Base-by-base conservation (phyloP, 2,797 vertebrate species). In the Ctenopoma kingsleyae region DNA sequence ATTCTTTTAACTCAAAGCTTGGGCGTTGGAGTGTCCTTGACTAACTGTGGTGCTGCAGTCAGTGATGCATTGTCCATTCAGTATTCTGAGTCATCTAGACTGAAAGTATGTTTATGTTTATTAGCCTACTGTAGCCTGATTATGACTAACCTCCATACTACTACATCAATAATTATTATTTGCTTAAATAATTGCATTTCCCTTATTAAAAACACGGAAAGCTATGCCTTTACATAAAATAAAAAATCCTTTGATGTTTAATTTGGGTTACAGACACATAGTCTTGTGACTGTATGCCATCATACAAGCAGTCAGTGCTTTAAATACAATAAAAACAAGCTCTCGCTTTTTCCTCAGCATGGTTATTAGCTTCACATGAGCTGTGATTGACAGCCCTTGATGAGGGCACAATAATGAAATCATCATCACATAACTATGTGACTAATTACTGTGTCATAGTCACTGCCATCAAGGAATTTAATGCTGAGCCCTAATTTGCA, bases 371-470 rank as follows among this genome's bases (percentile, higher is more conserved):
- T 47, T 63, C 62, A 58, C 48, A 67, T 43, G 38, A 68, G 70
- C 62, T 32, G 23, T 81, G 86, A 90, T 66, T 85, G 86, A 86
- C 87, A 85, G 72, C 25, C 27, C 74, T 63, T 80, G 80, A 89
- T 70, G 79, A 79, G 73, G 69, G 44, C 76, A 73, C 74, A 78
- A 81, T 91, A 83, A 89, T 81, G 84, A 88, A 72, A 83, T 80
- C 80, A 87, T 87, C 84, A 85, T 81, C 80, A 72, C 55, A 59
- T 77, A 84, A 80, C 73, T 75, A 71, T 86, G 78, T 73, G 63
- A 23, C 83, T 89, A 91, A 89, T 92, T 87, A 84, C 80, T 5
- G 17, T 76, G 76, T 84, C 82, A 83, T 89, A 86, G 88, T 91
- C 84, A 78, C 69, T 38, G 74, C 71, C 87, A 86, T 88, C 87